These are phyloP conservation scores for Thryonomys swinderianus DNA, from an alignment of 2,113 vertebrate species.

Conservation along the genomic window DNA sequence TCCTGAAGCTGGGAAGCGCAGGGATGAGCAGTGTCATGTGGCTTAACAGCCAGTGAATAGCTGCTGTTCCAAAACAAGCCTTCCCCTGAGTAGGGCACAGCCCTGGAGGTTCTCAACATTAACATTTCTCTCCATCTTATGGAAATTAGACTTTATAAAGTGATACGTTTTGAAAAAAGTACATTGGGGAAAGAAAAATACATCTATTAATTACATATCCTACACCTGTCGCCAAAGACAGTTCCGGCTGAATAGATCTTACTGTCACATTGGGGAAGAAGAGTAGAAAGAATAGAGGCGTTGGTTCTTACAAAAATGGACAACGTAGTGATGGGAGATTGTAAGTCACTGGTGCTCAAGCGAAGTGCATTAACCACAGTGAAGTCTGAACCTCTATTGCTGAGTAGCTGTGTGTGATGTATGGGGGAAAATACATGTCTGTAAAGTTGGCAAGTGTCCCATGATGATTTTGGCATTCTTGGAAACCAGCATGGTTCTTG, in stretches of 20 bases:
- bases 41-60: not conserved
- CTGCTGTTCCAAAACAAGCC: not conserved
- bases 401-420: not conserved
- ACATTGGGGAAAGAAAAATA: slow-evolving; percentile 17
- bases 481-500: not conserved
- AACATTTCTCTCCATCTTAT: slow-evolving; percentile 20
- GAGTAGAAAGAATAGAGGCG: not conserved
- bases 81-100: not conserved
- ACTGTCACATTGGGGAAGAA: not conserved
- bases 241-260: not conserved
- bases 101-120: slow-evolving; percentile 29
- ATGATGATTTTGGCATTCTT: not conserved
- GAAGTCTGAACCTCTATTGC: not conserved
- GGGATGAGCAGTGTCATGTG: not conserved
- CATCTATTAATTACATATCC: not conserved
- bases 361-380: not conserved
- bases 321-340: not conserved
- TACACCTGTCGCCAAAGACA: not conserved
- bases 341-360: not conserved
- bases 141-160: slow-evolving; percentile 48
- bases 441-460: not conserved
- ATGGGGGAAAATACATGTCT: not conserved
- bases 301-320: not conserved
- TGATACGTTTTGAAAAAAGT: not conserved
- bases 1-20: not conserved